Evolutionary conservation across 1,140 invertebrate genomes (phyloP).

Genomic region (Lamellibrachia luymesi): DNA sequence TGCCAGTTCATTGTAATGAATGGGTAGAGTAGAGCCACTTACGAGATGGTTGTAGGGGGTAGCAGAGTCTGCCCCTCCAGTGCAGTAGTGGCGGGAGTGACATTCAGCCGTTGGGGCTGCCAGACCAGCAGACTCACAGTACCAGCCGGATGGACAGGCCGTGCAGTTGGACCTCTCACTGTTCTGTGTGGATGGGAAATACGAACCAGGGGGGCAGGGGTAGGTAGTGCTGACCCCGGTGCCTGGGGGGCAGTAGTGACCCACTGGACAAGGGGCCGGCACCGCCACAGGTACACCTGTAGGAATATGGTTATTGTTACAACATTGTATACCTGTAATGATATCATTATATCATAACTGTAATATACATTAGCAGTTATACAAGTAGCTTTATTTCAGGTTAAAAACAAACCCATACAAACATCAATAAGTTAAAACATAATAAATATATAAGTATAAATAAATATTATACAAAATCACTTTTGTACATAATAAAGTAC

Average conservation of each 20-base stretch:
- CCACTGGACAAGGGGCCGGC: constrained; percentile 46
- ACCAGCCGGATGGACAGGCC: constrained; percentile 46
- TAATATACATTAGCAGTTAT: neutral
- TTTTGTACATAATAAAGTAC: too few relatives aligned
- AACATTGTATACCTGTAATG: neutral
- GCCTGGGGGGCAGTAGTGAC: constrained; percentile 50
- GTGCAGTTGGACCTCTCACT: constrained; percentile 39
- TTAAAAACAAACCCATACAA: neutral
- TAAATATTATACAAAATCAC: neutral
- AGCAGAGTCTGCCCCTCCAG: constrained; percentile 42
- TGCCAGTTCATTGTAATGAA: too few relatives aligned
- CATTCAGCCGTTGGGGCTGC: constrained; percentile 41
- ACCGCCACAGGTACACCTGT: constrained; percentile 41
- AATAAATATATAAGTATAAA: neutral
- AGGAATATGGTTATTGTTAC: neutral
- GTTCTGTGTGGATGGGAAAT: constrained; percentile 40
- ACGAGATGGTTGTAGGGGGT: constrained; percentile 44
- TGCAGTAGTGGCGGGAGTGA: constrained; percentile 49
- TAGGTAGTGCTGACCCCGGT: constrained; percentile 43
- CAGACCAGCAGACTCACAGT: constrained; percentile 46
- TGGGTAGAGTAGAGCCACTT: neutral
- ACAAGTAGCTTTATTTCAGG: neutral
- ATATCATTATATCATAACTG: neutral
- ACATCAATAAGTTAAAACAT: neutral
- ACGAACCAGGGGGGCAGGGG: constrained; percentile 47